phyloP scores from a whole-genome alignment of 1,140 invertebrate genomes.

The Brachionus rotundiformis region DNA sequence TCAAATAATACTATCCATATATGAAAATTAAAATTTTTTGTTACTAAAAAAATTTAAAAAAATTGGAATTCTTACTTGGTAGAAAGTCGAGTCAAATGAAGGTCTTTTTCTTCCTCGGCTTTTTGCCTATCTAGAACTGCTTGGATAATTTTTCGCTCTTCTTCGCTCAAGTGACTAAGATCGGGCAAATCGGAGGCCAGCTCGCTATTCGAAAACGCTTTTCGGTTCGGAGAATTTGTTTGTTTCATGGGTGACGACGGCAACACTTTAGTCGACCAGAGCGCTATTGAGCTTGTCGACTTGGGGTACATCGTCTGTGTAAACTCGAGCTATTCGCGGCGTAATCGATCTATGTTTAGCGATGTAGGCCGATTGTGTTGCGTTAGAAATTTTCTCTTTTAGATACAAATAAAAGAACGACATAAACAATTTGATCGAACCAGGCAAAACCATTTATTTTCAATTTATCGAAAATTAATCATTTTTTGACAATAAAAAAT shows the following conservation, averaged over 20 bases:
- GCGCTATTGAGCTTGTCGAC: conserved; percentile 40
- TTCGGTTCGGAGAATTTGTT: neutral
- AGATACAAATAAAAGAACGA: neutral
- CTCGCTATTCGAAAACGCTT: neutral
- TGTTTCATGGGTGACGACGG: neutral
- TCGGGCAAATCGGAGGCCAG: conserved; percentile 72
- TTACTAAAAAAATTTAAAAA: too few relatives aligned
- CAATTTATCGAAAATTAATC: conserved; percentile 34
- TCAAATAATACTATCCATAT: too few relatives aligned
- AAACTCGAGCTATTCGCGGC: neutral
- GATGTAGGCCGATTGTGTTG: neutral
- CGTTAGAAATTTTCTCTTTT: neutral
- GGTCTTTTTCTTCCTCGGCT: conserved; percentile 91
- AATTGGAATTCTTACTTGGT: neutral
- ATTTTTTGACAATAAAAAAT: conserved; percentile 4
- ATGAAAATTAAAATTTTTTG: too few relatives aligned
- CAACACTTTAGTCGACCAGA: conserved; percentile 25
- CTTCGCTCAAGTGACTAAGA: conserved; percentile 92
- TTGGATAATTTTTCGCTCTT: conserved; percentile 95
- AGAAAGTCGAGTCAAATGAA: conserved; percentile 85
- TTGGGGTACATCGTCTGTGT: conserved; percentile 15
- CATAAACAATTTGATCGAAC: conserved; percentile 36
- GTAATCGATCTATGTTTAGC: neutral
- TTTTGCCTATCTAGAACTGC: conserved; percentile 91
- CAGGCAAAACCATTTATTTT: conserved; percentile 34